Evolutionary conservation across 2,888 invertebrate species (phyloP), one percentile per base, ranked within the genome.

Genomic region (Chymomyza amoena): DNA sequence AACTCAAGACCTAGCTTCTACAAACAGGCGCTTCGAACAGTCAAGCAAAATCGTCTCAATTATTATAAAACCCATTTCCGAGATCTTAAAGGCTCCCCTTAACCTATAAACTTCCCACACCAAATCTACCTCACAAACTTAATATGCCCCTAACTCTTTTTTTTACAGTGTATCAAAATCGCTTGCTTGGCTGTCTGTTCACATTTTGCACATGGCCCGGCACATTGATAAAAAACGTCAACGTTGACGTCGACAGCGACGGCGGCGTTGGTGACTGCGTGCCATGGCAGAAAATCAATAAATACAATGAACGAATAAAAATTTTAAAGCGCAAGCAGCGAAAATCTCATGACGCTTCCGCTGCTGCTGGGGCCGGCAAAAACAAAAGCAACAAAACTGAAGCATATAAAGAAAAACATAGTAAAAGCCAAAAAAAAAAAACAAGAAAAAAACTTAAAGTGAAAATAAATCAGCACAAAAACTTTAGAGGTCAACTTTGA

Each of bases 131-230:
- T 32, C 32, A 32, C 7, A 32, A 32, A 32, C 6, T 1, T 32
- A 32, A 32, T 32, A 32, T 32, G 32, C 32, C 7, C 1, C 32
- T 32, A 1, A 32, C 32, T 7, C 6, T 32, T 32, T 32, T 28
- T 1, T 7, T 7, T 9, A 9, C 9, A 32, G 32, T 2, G 9
- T 32, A 32, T 32, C 32, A 32, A 32, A 32, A 32, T 32, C 7
- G 32, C 32, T 32, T 32, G 32, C 32, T 32, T 32, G 50, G 52
- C 10, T 36, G 45, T n/a, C 10, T 16, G 25, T 64, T 50, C 51
- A 32, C 36, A 50, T 51, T 76, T 73, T 76, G 77, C 84, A 86
- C 82, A 82, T 86, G 87, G 86, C 84, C 81, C 77, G 76, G 76
- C 87, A 65, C 73, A 76, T 70, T 10, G 5, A 66, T 65, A 67